These are phyloP conservation scores for Sylvicola fuscatus DNA, from an alignment of 2,888 invertebrate species.

Conservation along the genomic window DNA sequence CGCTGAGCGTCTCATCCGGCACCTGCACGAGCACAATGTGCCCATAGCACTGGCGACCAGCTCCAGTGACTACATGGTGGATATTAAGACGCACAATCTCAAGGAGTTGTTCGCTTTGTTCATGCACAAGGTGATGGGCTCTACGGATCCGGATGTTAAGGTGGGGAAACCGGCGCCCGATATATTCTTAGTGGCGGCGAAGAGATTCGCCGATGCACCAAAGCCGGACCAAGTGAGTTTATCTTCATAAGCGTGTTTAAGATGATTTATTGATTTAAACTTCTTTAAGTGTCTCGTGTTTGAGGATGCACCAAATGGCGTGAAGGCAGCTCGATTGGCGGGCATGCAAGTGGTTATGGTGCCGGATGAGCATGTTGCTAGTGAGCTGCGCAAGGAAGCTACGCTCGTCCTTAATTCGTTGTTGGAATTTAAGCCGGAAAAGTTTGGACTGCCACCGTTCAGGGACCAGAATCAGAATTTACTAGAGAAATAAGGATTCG, in stretches of 20 bases:
- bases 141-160: slow-evolving; percentile 65
- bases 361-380: slow-evolving; percentile 37
- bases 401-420: slow-evolving; percentile 51
- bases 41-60: slow-evolving; percentile 82
- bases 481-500: too few species aligned
- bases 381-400: slow-evolving; percentile 32
- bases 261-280: background rate
- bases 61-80: slow-evolving; percentile 48
- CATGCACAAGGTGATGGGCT: slow-evolving; percentile 60
- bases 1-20: slow-evolving; percentile 53
- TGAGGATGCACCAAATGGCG: slow-evolving; percentile 85
- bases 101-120: slow-evolving; percentile 45
- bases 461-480: slow-evolving; percentile 3
- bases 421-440: slow-evolving; percentile 59
- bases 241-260: background rate
- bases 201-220: slow-evolving; percentile 47
- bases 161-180: slow-evolving; percentile 80
- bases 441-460: slow-evolving; percentile 66
- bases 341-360: slow-evolving; percentile 79
- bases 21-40: slow-evolving; percentile 48
- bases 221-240: slow-evolving; percentile 31
- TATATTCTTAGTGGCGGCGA: slow-evolving; percentile 59
- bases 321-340: slow-evolving; percentile 52
- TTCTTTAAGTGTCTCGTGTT: slow-evolving; percentile 51
- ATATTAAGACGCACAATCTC: slow-evolving; percentile 43